A percentile compares a stretch with the other conserved stretches of the same genome.
Evolutionary conservation across 2,797 vertebrate genomes (phyloP).

Genomic region (Coregonus suidteri): DNA sequence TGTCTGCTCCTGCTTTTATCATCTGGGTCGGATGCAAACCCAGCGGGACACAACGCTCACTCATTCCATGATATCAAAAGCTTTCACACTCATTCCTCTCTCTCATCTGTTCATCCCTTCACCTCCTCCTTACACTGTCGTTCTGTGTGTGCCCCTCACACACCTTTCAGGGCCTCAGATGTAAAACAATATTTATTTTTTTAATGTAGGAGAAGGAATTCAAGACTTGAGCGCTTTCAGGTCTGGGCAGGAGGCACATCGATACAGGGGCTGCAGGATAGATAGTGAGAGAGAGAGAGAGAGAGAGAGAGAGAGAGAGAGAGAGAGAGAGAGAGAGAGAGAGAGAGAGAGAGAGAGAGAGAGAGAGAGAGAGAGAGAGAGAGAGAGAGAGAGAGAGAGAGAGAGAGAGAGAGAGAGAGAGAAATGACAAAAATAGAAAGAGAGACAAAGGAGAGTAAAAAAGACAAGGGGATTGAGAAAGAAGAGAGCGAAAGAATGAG

Average conservation of each 20-base stretch:
- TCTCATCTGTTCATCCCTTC: background rate
- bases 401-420: too few relatives aligned
- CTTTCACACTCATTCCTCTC: background rate
- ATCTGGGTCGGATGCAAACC: conserved; percentile 14
- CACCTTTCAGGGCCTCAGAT: background rate
- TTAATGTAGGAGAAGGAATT: background rate
- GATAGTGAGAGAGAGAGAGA: too few relatives aligned
- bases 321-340: background rate
- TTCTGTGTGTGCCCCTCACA: background rate
- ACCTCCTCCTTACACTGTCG: too few relatives aligned
- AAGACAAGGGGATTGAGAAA: background rate
- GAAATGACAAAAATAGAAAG: background rate
- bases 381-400: background rate
- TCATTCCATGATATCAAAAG: background rate
- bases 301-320: background rate
- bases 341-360: background rate
- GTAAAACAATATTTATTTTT: too few relatives aligned
- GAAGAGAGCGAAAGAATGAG: conserved; percentile 5
- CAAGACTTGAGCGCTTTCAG: background rate
- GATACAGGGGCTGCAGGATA: conserved; percentile 35
- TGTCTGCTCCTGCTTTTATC: conserved; percentile 30
- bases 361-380: background rate
- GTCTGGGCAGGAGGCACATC: background rate
- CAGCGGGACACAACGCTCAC: conserved; percentile 12
- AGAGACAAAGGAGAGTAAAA: background rate